Base-by-base conservation (phyloP, 2,888 invertebrate species). In the Drosophila helvetica region DNA sequence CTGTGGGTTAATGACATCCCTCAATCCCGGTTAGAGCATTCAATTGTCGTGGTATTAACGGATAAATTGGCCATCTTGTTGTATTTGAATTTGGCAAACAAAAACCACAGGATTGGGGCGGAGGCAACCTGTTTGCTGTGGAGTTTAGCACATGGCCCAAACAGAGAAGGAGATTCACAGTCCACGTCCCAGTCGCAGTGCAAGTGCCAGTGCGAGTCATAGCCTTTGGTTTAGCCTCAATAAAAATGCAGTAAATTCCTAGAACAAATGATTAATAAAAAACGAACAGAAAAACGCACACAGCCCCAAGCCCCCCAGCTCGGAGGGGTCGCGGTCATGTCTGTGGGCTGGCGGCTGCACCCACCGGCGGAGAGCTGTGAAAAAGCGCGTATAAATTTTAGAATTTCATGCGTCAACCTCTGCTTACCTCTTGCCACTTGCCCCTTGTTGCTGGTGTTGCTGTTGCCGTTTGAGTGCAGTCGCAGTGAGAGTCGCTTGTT, bases 221-320 rank as follows among this genome's bases (percentile, higher is more conserved):
- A 43, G 78, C 72, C 79, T 85, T 78, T 87, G 79, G 85, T 78
- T 87, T 78, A 85, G 83, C 78, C 86, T 85, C 80, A 86, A 88
- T 86, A 85, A 88, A 86, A 79, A 86, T 74, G 88, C 57, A 81
- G 88, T 86, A 88, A 86, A 86, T 86, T 86, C 85, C 81, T 88
- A 86, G 88, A 88, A 85, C 81, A 75, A 88, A 86, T 86, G 85
- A 86, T 86, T 86, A 88, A 86, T 86, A 86, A 86, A 85, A 85
- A 75, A 51, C 50, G 56, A 19, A 47, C 66, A 56, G 17, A 52
- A 54, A 52, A 46, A 55, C 47, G 61, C 55, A 53, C 47, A 46
- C 43, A 60, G 15, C 9, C 12, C 33, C 46, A 46, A 3, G 10
- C 18, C n/a, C n/a, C n/a, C n/a, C n/a, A n/a, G n/a, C n/a, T 38